Conservation (phyloP, 2,113 vertebrate genomes). For the Acanthisitta chloris region DNA sequence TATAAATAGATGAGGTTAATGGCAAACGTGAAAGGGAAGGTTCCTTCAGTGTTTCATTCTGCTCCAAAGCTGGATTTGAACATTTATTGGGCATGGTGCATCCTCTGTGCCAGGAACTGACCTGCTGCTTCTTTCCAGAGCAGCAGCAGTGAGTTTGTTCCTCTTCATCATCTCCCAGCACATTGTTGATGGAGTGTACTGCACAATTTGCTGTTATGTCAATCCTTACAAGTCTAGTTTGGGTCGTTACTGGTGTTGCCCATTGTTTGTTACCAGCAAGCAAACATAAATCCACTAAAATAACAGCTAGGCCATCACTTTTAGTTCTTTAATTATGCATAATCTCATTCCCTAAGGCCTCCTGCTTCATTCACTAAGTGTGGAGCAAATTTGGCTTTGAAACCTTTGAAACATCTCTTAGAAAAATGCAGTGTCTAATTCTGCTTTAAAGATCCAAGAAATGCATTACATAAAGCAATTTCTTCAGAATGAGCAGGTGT, state of each 20-base stretch:
- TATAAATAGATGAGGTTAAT: accelerated
- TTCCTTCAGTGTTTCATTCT: accelerated
- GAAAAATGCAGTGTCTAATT: neutral
- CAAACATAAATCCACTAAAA: neutral
- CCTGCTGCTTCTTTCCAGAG: neutral
- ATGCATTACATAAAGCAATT: accelerated
- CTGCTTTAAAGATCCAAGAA: neutral
- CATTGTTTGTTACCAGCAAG: neutral
- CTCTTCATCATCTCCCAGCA: neutral
- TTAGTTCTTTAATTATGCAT: neutral
- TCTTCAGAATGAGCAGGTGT: neutral
- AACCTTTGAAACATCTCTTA: neutral
- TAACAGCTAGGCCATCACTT: neutral
- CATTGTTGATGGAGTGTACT: neutral
- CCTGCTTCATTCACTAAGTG: neutral
- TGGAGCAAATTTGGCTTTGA: neutral
- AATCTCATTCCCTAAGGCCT: neutral
- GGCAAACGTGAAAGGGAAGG: accelerated
- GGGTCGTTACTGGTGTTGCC: neutral
- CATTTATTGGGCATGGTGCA: accelerated
- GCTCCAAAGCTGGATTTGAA: neutral
- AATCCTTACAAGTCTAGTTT: neutral
- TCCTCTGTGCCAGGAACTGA: neutral
- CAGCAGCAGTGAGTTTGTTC: neutral
- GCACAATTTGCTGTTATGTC: neutral